phyloP scores from a whole-genome alignment of 2,888 invertebrate species.

The Catotricha subobsoleta region DNA sequence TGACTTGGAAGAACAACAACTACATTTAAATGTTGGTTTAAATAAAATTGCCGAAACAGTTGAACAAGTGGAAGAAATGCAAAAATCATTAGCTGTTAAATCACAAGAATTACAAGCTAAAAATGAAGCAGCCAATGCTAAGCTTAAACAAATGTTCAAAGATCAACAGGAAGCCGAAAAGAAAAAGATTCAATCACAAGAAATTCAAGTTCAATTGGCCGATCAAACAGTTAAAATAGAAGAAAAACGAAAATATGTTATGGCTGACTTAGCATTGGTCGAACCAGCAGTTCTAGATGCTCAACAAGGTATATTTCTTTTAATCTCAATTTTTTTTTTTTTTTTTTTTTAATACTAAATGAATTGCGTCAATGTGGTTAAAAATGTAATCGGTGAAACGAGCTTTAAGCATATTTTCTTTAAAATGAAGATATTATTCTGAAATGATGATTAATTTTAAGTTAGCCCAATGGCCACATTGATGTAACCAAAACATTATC shows the following conservation, averaged over 20 bases:
- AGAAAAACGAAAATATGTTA: conserved; percentile 83
- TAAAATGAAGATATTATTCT: too few species aligned
- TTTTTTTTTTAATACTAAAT: neutral
- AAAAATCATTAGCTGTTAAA: conserved; percentile 94
- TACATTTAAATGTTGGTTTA: conserved; percentile 95
- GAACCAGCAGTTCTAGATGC: conserved; percentile 99
- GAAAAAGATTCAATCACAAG: conserved; percentile 94
- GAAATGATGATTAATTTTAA: too few species aligned
- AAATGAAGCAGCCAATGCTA: conserved; percentile 98
- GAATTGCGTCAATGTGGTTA: neutral
- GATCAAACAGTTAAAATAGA: conserved; percentile 87
- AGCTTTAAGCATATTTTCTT: too few species aligned
- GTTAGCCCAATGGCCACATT: too few species aligned
- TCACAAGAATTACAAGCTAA: conserved; percentile 88
- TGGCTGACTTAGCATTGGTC: conserved; percentile 91
- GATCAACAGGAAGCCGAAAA: conserved; percentile 99
- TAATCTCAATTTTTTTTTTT: conserved; percentile 1
- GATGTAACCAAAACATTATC: too few species aligned
- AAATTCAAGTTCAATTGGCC: conserved; percentile 70
- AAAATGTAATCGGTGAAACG: too few species aligned
- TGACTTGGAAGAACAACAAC: conserved; percentile 95
- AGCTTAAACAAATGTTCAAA: conserved; percentile 97
- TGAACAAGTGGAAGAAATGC: conserved; percentile 98
- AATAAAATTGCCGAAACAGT: conserved; percentile 99
- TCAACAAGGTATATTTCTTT: conserved; percentile 55